A percentile compares a stretch with the other conserved stretches of the same genome.
phyloP scores from a whole-genome alignment of 2,113 vertebrate species.

The Rattus rattus region DNA sequence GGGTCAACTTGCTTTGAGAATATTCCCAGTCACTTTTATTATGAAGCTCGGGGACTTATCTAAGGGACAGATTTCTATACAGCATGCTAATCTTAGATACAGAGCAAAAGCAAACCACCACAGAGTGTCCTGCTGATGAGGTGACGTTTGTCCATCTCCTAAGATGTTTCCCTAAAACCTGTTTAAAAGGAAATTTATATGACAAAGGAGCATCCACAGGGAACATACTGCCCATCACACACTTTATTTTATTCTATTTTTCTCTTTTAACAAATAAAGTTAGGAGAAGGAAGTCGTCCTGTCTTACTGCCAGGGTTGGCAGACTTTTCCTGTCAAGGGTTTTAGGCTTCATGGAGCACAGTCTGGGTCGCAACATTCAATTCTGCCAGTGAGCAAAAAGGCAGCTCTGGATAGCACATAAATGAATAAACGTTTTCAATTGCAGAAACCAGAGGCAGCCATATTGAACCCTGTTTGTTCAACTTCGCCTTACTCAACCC shows the following conservation, averaged over 20 bases:
- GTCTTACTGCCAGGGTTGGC: neutral
- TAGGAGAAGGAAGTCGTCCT: neutral
- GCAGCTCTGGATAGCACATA: rapidly evolving
- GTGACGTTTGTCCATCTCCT: neutral
- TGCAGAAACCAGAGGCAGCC: neutral
- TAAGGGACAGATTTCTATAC: neutral
- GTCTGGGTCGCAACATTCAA: neutral
- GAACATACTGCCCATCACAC: neutral
- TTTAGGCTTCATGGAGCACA: neutral
- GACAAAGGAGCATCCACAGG: constrained; percentile 22
- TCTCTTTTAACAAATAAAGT: neutral
- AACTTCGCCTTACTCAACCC: neutral
- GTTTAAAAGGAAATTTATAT: constrained; percentile 32
- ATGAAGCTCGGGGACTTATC: neutral
- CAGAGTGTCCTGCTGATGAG: neutral
- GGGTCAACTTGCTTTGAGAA: neutral
- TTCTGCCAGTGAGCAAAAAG: neutral
- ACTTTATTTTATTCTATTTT: neutral
- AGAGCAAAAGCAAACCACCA: neutral
- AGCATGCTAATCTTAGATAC: neutral
- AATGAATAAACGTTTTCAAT: neutral
- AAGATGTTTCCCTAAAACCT: neutral
- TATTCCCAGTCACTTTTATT: neutral
- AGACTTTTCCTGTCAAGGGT: neutral
- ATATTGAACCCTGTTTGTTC: neutral